Evolutionary conservation across 2,797 vertebrate genomes (phyloP).

Genomic region (Vipera latastei): DNA sequence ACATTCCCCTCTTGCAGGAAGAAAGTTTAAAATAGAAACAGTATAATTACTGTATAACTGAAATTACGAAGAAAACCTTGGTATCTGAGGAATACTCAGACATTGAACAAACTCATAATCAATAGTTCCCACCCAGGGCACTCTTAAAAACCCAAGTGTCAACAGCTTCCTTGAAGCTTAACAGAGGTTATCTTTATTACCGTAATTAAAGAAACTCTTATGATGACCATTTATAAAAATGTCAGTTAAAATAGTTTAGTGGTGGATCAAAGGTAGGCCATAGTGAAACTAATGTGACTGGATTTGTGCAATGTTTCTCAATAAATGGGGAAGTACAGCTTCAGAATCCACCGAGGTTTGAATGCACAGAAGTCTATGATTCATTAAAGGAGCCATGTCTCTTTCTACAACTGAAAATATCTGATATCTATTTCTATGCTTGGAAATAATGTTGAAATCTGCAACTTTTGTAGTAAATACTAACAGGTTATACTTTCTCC

Average conservation of each 20-base stretch:
- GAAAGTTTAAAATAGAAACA: neutral
- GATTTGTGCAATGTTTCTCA: neutral
- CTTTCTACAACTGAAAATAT: neutral
- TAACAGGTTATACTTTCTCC: neutral
- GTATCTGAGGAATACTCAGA: neutral
- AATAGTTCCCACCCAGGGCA: neutral
- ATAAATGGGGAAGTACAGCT: neutral
- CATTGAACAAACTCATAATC: neutral
- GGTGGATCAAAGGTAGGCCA: neutral
- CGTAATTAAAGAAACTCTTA: neutral
- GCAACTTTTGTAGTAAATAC: neutral
- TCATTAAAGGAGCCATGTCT: neutral
- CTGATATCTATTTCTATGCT: neutral
- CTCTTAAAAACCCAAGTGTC: neutral
- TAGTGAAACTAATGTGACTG: neutral
- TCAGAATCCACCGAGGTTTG: neutral
- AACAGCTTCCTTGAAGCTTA: neutral
- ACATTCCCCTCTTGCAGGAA: neutral
- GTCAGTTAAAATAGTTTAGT: neutral
- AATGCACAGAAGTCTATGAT: neutral
- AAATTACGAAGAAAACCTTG: neutral
- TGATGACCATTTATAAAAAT: slow-evolving; percentile 10
- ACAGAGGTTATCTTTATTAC: neutral
- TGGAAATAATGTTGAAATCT: slow-evolving; percentile 2
- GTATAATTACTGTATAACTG: neutral